Conservation (phyloP, 2,113 vertebrate genomes). For the Nothocercus julius region DNA sequence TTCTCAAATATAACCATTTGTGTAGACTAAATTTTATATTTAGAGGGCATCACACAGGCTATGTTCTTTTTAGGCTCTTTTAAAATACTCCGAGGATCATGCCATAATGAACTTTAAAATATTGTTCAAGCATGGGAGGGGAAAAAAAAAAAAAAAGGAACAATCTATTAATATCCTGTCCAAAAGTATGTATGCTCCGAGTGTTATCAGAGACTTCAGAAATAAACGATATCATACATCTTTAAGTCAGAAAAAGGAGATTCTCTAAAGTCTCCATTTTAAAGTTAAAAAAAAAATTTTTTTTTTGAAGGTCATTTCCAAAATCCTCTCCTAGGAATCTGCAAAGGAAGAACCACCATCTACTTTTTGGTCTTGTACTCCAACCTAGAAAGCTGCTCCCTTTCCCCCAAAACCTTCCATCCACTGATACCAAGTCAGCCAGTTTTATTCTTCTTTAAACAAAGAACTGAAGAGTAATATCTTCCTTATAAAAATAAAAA, state of each 20-base stretch:
- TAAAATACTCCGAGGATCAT: not conserved
- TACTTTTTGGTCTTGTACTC: not conserved
- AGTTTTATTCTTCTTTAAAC: not conserved
- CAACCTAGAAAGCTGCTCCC: not conserved
- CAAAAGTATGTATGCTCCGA: not conserved
- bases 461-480: not conserved
- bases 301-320: not conserved
- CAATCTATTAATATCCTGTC: not conserved
- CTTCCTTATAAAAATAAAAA: not conserved
- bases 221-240: not conserved
- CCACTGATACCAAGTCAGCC: not conserved
- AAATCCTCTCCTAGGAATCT: not conserved
- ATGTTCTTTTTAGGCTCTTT: not conserved
- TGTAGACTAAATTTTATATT: not conserved
- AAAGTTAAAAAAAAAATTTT: not conserved
- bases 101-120: not conserved
- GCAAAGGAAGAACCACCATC: not conserved
- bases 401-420: not conserved
- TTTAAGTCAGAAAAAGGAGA: not conserved
- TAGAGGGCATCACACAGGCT: not conserved
- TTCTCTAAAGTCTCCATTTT: not conserved
- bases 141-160: not conserved
- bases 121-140: accelerated
- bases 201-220: not conserved
- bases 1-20: not conserved